These are phyloP conservation scores for Diabrotica balteata DNA, from an alignment of 2,888 invertebrate species.

Conservation along the genomic window DNA sequence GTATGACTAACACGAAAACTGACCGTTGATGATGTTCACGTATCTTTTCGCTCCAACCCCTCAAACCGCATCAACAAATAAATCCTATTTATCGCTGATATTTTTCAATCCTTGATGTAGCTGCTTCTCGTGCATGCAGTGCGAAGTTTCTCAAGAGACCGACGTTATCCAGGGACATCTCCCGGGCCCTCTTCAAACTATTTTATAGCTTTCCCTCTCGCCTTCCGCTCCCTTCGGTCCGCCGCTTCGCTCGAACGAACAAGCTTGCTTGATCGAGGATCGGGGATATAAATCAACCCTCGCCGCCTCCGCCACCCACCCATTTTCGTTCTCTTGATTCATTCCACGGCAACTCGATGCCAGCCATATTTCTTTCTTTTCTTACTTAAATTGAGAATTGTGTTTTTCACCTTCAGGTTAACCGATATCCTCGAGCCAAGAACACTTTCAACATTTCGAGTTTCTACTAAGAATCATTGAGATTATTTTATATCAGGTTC, in stretches of 20 bases:
- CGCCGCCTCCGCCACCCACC: constrained; percentile 17
- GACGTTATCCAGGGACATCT: constrained; percentile 56
- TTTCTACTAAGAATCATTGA: neutral
- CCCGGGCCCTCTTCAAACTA: constrained; percentile 60
- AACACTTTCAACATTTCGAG: neutral
- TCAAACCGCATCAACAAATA: constrained; percentile 25
- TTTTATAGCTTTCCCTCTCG: constrained; percentile 54
- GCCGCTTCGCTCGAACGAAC: constrained; percentile 47
- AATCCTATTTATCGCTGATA: constrained; percentile 33
- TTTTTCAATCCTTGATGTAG: constrained; percentile 45
- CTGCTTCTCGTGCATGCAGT: constrained; percentile 51
- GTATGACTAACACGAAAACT: too few relatives aligned
- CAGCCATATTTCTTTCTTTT: constrained; percentile 55
- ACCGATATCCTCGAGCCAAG: constrained; percentile 16
- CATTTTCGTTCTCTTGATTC: constrained; percentile 51
- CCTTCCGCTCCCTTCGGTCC: constrained; percentile 31
- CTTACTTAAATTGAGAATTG: constrained; percentile 53
- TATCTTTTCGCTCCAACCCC: neutral
- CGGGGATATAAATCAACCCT: constrained; percentile 56
- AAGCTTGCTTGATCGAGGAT: constrained; percentile 57
- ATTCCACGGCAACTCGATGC: constrained; percentile 51
- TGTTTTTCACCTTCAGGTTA: constrained; percentile 37
- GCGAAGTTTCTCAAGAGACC: constrained; percentile 46
- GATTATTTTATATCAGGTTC: constrained; percentile 4
- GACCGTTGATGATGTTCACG: too few relatives aligned